Evolutionary conservation across 2,797 vertebrate species (phyloP).

Genomic region (Picus viridis): DNA sequence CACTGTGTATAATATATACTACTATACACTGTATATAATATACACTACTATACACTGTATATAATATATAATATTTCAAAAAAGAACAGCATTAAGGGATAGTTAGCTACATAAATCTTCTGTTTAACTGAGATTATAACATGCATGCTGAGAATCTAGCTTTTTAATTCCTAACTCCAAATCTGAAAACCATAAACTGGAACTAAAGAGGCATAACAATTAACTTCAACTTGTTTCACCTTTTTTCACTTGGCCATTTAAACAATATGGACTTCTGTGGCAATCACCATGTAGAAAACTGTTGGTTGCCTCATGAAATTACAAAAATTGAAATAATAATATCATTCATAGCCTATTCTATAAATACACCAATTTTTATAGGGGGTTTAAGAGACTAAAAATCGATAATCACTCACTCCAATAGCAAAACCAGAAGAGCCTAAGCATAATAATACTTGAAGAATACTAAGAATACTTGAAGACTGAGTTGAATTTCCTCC

Average conservation of each 20-base stretch:
- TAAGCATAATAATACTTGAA: background rate
- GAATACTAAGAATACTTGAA: background rate
- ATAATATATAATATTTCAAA: background rate
- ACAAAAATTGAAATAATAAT: background rate
- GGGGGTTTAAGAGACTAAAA: background rate
- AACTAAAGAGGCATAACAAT: constrained; percentile 4
- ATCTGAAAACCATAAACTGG: background rate
- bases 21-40: background rate
- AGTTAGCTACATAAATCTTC: constrained; percentile 1
- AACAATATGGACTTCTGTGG: background rate
- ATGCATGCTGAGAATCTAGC: background rate
- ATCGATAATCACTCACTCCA: background rate
- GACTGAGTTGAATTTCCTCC: background rate
- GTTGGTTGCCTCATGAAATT: background rate
- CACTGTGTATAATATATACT: background rate
- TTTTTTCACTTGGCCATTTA: background rate
- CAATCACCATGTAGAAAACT: background rate
- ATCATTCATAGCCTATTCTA: background rate
- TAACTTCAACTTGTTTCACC: background rate
- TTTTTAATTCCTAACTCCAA: background rate
- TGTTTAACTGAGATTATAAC: constrained; percentile 12
- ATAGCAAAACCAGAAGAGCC: background rate
- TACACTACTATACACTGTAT: background rate
- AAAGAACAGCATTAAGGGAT: background rate
- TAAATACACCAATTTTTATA: background rate